phyloP scores from a whole-genome alignment of 2,888 invertebrate genomes.

The Rhingia campestris region DNA sequence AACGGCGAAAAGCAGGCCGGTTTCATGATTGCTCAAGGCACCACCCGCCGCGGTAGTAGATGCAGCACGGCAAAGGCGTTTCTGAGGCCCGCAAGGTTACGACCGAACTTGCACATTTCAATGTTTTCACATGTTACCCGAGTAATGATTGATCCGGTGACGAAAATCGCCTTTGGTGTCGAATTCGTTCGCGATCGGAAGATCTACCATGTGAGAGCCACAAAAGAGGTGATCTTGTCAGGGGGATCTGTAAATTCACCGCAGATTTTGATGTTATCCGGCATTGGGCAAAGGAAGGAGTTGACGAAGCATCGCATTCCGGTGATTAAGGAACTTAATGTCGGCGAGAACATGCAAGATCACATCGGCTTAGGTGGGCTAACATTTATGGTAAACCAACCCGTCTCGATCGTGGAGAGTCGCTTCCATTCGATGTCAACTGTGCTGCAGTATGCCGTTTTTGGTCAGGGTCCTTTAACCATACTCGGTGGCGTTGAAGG shows the following conservation, averaged over 20 bases:
- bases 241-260: constrained; percentile 97
- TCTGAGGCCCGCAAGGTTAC: constrained; percentile 89
- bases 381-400: constrained; percentile 91
- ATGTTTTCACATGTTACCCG: constrained; percentile 91
- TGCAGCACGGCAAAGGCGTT: constrained; percentile 96
- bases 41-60: constrained; percentile 89
- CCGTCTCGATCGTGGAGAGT: constrained; percentile 90
- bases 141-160: constrained; percentile 88
- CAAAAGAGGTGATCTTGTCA: constrained; percentile 94
- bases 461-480: constrained; percentile 92
- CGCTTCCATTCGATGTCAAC: constrained; percentile 91
- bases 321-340: constrained; percentile 90
- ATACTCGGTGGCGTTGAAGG: constrained; percentile 95
- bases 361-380: constrained; percentile 94
- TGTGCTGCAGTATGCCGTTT: constrained; percentile 91
- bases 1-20: constrained; percentile 94
- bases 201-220: constrained; percentile 88
- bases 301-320: constrained; percentile 90
- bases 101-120: constrained; percentile 92
- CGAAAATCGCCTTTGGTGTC: constrained; percentile 91
- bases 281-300: constrained; percentile 90
- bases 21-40: constrained; percentile 94
- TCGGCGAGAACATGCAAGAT: constrained; percentile 94
- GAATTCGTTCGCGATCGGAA: constrained; percentile 90
- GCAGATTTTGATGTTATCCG: constrained; percentile 96